A percentile compares a stretch with the other conserved stretches of the same genome.
Conservation (phyloP, 92 coral and sea anemone genomes). For the Zoanthus solanderi region DNA sequence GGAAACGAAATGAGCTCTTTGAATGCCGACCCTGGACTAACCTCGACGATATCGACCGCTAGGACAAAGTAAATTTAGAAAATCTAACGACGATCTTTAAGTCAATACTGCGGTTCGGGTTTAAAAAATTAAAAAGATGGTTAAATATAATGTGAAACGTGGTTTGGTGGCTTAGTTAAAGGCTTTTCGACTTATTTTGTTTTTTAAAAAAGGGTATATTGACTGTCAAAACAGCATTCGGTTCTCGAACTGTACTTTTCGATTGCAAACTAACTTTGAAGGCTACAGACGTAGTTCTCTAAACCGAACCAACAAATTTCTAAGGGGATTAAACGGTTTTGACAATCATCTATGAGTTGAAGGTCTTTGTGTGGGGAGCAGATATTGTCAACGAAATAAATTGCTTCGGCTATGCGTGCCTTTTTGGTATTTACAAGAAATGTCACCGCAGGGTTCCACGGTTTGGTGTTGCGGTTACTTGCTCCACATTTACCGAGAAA, state of each 20-base stretch:
- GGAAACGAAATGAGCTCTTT: not conserved
- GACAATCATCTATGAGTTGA: slow-evolving; percentile 31
- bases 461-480: too few relatives aligned
- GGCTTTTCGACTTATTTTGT: too few relatives aligned
- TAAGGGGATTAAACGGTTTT: not conserved
- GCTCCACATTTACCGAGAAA: not conserved
- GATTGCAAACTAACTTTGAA: slow-evolving; percentile 7
- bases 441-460: slow-evolving; percentile 41
- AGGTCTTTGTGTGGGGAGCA: slow-evolving; percentile 31
- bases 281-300: slow-evolving; percentile 18
- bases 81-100: slow-evolving; percentile 2
- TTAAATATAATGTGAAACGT: not conserved
- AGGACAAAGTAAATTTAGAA: not conserved
- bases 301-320: slow-evolving; percentile 8
- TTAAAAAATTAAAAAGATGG: slow-evolving; percentile 12
- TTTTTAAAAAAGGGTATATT: too few relatives aligned
- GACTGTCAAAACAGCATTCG: too few relatives aligned
- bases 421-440: slow-evolving; percentile 34
- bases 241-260: slow-evolving; percentile 8
- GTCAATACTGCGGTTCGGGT: slow-evolving; percentile 29
- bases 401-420: slow-evolving; percentile 15
- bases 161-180: not conserved
- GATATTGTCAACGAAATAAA: slow-evolving; percentile 20
- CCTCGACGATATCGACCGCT: not conserved
- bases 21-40: too few relatives aligned